Evolutionary conservation across 1,140 invertebrate genomes (phyloP), one percentile per base, ranked within the genome.

Genomic region (Apolygus lucorum): DNA sequence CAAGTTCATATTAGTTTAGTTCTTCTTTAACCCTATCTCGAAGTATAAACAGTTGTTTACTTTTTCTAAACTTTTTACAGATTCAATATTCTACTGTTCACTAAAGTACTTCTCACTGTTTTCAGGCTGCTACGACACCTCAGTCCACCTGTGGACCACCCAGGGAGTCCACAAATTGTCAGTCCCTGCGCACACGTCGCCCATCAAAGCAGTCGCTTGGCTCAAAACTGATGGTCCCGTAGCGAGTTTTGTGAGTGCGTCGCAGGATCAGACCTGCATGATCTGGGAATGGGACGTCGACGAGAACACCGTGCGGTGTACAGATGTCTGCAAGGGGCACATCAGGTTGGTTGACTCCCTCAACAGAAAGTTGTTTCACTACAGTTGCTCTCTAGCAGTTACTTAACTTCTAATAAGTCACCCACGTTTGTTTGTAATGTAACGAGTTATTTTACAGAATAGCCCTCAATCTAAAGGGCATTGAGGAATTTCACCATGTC

Each of bases 101-200:
- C n/a, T n/a, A n/a, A n/a, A n/a, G n/a, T n/a, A n/a, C n/a, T n/a
- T 42, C 17, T 42, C 34, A 8, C 17, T 97, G 71, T 76, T 98
- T 11, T 90, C 90, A 68, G 95, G 95, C n/a, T 92, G 92, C 79
- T 98, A 98, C 82, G 96, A 98, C 78, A 91, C 93, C 77, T 92
- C 92, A 49, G 76, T 98, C 21, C 90, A 94, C 74, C 84, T 98
- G 68, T 98, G 93, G 93, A 90, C 86, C 17, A 82, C 82, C 2
- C 89, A 90, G 81, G 93, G 94, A 17, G 88, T 91, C 74, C 89
- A 93, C 76, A 84, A 89, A 71, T 80, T 92, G 29, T 90, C 88
- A 1, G 90, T 95, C 73, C 88, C 91, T 62, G 93, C 91, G 1
- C 96, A 99, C 78, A 85, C 85, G 28, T 89, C 86, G 29, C 90